A percentile compares a stretch with the other conserved stretches of the same genome.
Evolutionary conservation across 1,140 invertebrate genomes (phyloP).

Genomic region (Camponotus vicinus): DNA sequence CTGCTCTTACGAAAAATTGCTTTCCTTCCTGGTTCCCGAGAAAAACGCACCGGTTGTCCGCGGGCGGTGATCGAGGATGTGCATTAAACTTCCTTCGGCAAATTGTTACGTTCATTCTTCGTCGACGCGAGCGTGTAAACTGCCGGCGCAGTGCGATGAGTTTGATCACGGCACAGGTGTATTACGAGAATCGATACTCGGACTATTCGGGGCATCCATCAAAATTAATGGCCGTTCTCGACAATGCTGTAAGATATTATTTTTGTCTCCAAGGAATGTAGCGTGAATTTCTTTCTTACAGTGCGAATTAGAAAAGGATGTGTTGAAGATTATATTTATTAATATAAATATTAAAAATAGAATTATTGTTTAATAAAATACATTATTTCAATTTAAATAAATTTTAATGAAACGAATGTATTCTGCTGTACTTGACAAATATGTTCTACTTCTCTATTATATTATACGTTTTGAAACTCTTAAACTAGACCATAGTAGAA

Average conservation of each 20-base stretch:
- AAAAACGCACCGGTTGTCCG: conserved; percentile 36
- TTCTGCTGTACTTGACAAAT: neutral
- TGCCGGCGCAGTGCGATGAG: conserved; percentile 40
- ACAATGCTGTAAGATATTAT: conserved; percentile 8
- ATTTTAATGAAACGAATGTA: conserved; percentile 6
- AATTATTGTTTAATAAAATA: conserved; percentile 1
- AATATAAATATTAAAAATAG: neutral
- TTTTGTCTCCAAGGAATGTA: conserved; percentile 37
- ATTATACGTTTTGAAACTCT: neutral
- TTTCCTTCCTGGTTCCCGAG: conserved; percentile 49
- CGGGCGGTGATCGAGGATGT: conserved; percentile 33
- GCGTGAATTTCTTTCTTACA: neutral
- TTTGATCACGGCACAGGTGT: conserved; percentile 68
- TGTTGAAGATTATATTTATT: neutral
- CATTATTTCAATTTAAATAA: neutral
- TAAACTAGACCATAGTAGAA: neutral
- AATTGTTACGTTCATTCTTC: conserved; percentile 68
- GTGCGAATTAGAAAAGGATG: neutral
- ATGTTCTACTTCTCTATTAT: neutral
- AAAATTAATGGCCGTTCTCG: conserved; percentile 52
- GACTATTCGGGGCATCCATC: conserved; percentile 40
- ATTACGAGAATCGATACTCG: conserved; percentile 67
- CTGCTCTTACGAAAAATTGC: conserved; percentile 46
- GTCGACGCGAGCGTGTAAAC: conserved; percentile 56
- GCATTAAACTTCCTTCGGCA: conserved; percentile 53